phyloP scores from a whole-genome alignment of 2,113 vertebrate species.

The Chlorocebus sabaeus region DNA sequence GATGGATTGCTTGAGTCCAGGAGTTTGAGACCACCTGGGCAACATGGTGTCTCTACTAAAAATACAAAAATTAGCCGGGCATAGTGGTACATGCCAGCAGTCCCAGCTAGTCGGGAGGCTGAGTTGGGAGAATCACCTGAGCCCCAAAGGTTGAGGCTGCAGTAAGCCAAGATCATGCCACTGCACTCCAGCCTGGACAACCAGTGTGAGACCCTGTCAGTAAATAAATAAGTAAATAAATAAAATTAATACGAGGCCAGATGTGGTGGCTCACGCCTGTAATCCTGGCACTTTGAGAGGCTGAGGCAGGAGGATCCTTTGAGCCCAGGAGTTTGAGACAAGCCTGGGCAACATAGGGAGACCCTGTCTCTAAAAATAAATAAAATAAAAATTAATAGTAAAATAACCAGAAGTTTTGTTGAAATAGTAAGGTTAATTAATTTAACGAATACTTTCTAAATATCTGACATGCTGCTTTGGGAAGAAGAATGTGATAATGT shows the following conservation, averaged over 20 bases:
- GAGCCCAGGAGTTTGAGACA: neutral
- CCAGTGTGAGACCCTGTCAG: neutral
- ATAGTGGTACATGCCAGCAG: too few relatives aligned
- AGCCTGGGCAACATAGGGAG: neutral
- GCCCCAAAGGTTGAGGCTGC: too few relatives aligned
- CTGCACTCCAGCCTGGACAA: neutral
- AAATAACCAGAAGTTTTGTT: constrained; percentile 41
- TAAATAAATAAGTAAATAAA: neutral
- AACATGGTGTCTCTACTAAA: too few relatives aligned
- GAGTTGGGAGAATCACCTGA: too few relatives aligned
- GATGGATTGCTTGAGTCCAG: too few relatives aligned
- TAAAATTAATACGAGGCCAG: neutral
- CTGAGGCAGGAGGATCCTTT: neutral
- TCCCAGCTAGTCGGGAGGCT: too few relatives aligned
- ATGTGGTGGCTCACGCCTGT: neutral
- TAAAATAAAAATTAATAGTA: neutral
- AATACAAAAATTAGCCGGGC: too few relatives aligned
- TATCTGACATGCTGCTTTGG: neutral
- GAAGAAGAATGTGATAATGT: constrained; percentile 66
- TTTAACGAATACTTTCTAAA: neutral
- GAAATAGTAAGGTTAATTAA: constrained; percentile 26
- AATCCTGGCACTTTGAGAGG: neutral
- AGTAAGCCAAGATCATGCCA: too few relatives aligned
- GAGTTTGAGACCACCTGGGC: too few relatives aligned
- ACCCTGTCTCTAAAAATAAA: neutral